Conservation (phyloP, 2,113 vertebrate species). For the Prinia subflava region DNA sequence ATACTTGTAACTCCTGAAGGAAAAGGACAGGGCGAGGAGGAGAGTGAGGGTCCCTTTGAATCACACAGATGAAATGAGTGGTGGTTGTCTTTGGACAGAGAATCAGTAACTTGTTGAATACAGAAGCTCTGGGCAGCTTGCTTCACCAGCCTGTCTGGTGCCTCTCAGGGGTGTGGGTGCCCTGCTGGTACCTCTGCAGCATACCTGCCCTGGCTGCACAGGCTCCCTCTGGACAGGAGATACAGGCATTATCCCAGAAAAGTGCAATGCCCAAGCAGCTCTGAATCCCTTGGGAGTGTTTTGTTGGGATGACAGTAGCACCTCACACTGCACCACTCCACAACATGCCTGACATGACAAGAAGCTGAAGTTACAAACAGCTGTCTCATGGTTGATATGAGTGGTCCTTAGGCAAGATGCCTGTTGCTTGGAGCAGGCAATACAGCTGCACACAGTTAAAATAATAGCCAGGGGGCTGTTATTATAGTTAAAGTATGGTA, state of each 20-base stretch:
- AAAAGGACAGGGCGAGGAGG: fast-evolving
- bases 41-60: neutral
- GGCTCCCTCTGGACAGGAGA: neutral
- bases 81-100: neutral
- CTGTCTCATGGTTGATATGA: neutral
- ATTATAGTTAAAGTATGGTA: neutral
- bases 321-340: neutral
- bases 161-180: neutral
- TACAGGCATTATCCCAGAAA: neutral
- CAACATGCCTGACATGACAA: neutral
- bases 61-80: neutral
- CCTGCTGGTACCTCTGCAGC: neutral
- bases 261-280: neutral
- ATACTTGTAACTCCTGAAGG: neutral
- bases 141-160: neutral
- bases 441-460: neutral
- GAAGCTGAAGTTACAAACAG: neutral
- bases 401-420: neutral
- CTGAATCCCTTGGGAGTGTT: neutral
- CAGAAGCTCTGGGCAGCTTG: neutral
- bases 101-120: neutral
- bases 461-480: neutral
- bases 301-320: neutral
- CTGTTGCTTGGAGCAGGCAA: neutral
- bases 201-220: neutral